Evolutionary conservation across 1,140 invertebrate species (phyloP).

Genomic region (Platorchestia sp.): DNA sequence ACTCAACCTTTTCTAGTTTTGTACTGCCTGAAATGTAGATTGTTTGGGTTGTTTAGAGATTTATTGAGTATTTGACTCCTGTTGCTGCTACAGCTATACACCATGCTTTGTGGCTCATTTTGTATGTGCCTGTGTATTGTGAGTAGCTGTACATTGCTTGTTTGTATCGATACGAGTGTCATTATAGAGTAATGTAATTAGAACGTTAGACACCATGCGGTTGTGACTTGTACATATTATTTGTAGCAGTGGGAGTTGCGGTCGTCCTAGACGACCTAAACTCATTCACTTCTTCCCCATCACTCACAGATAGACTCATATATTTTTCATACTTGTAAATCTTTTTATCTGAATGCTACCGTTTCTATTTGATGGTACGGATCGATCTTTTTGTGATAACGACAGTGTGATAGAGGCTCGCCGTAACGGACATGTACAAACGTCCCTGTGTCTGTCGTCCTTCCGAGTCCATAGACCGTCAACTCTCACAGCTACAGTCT

Average conservation of each 20-base stretch:
- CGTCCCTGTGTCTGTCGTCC: constrained; percentile 58
- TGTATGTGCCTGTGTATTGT: constrained; percentile 63
- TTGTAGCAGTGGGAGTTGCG: constrained; percentile 56
- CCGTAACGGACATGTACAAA: constrained; percentile 67
- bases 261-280: constrained; percentile 48
- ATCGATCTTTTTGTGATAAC: constrained; percentile 68
- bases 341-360: constrained; percentile 67
- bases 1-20: constrained; percentile 68
- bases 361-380: constrained; percentile 67
- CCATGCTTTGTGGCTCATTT: constrained; percentile 63
- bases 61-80: constrained; percentile 66
- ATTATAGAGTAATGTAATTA: constrained; percentile 66
- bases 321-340: constrained; percentile 68
- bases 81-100: constrained; percentile 65
- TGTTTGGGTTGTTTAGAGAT: constrained; percentile 67
- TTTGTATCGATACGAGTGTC: constrained; percentile 66
- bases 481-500: not conserved
- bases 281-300: constrained; percentile 64
- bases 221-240: constrained; percentile 48
- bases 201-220: constrained; percentile 56
- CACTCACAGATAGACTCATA: constrained; percentile 67
- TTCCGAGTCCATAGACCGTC: constrained; percentile 63
- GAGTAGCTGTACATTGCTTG: constrained; percentile 62
- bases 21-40: constrained; percentile 68
- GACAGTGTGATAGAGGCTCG: constrained; percentile 66